Percentiles rank a stretch among this genome's conserved stretches.
Evolutionary conservation across 2,113 vertebrate genomes (phyloP).

Genomic region (Poeciliopsis occidentalis): DNA sequence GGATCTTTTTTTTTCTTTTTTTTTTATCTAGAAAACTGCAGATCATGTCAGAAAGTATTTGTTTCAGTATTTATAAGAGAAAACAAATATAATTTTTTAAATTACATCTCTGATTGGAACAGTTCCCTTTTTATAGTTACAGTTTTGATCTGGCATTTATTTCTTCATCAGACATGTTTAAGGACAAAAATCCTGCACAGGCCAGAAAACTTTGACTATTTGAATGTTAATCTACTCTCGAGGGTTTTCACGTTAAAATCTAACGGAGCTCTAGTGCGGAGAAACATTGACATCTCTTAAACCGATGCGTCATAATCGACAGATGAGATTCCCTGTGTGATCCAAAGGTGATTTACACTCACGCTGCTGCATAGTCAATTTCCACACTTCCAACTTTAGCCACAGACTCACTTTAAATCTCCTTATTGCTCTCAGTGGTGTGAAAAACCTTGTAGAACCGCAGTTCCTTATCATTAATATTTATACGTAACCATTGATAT

Average conservation of each 20-base stretch:
- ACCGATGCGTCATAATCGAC: background rate
- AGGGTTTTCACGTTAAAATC: background rate
- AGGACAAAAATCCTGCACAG: background rate
- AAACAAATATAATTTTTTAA: background rate
- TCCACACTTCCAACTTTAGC: constrained; percentile 23
- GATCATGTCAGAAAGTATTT: too few species aligned
- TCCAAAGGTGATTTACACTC: background rate
- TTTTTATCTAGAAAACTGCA: too few species aligned
- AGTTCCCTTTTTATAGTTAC: background rate
- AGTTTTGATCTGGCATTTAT: background rate
- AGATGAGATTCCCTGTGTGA: background rate
- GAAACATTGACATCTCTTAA: background rate
- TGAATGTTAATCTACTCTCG: background rate
- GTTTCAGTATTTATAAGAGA: background rate
- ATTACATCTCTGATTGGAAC: background rate
- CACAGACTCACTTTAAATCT: constrained; percentile 12
- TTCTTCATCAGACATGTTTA: background rate
- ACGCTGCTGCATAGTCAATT: constrained; percentile 7
- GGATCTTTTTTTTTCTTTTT: too few species aligned
- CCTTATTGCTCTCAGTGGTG: constrained; percentile 15
- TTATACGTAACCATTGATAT: constrained; percentile 34
- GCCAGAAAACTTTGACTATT: background rate
- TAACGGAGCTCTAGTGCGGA: background rate
- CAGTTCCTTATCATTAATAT: constrained; percentile 41
- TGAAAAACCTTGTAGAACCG: constrained; percentile 15